These are phyloP conservation scores for Melitaea cinxia DNA, from an alignment of 1,140 invertebrate genomes.

Conservation along the genomic window DNA sequence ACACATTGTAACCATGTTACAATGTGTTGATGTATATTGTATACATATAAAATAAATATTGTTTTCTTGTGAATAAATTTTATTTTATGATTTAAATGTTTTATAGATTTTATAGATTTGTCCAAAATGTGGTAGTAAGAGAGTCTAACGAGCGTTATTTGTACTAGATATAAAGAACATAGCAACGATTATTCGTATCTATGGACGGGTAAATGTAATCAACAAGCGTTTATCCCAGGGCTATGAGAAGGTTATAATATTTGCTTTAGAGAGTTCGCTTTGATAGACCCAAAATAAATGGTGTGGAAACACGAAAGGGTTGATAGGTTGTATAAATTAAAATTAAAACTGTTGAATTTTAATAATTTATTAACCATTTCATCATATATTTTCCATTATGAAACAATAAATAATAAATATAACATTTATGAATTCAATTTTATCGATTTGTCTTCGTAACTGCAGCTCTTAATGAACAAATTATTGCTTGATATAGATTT, in stretches of 20 bases:
- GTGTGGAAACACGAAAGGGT: slow-evolving; percentile 9
- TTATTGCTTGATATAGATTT: too few species aligned
- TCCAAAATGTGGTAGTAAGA: too few species aligned
- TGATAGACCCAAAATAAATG: slow-evolving; percentile 23
- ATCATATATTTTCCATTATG: not conserved
- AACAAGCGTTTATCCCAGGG: not conserved
- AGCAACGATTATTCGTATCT: not conserved
- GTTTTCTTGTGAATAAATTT: too few species aligned
- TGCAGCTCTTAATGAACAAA: too few species aligned
- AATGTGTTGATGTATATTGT: too few species aligned
- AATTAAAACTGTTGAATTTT: slow-evolving; percentile 9
- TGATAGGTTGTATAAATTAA: slow-evolving; percentile 15
- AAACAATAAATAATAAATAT: not conserved
- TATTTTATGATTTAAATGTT: too few species aligned
- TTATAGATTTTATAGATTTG: too few species aligned
- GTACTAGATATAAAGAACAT: not conserved
- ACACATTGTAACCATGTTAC: too few species aligned
- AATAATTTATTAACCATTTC: not conserved
- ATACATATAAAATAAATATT: too few species aligned
- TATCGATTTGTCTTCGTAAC: too few species aligned
- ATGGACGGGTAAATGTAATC: not conserved
- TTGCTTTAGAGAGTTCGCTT: slow-evolving; percentile 3
- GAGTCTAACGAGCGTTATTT: not conserved
- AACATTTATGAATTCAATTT: too few species aligned
- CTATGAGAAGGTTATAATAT: not conserved